Base-by-base conservation (phyloP, 2,797 vertebrate genomes). In the Tympanoctomys barrerae region DNA sequence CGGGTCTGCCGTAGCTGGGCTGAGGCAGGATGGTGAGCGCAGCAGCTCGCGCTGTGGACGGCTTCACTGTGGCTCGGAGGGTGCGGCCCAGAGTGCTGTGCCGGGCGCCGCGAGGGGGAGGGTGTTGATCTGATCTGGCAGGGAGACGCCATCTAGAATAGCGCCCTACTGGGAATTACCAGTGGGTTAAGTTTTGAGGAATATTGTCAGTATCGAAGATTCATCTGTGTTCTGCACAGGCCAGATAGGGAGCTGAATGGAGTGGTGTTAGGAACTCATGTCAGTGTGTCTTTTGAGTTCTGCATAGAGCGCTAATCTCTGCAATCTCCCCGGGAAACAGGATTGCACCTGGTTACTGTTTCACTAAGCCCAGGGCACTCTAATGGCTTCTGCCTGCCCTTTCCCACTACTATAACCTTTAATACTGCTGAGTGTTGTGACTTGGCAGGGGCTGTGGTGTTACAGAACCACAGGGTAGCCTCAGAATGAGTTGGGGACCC, bases 111-210 rank as follows among this genome's bases (percentile, higher is more conserved):
- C 46, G 75, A 33, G 46, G 46, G 26, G 19, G 36, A 16, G 10
- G 39, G 0, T 66, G 21, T 31, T 73, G 57, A 21, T 33, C 62
- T 42, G 57, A 89, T 78, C 49, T 54, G 49, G 33, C 49, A 89
- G 26, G 64, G 66, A 91, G 80, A 59, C 28, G 28, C 73, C 36
- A 39, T 77, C 19, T n/a, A 66, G 71, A 91, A 36, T 42, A 84
- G 64, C 33, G 66, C 42, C 52, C 31, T 62, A 62, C 54, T 54
- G 46, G 52, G 54, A 81, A 73, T 83, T 89, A 39, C 19, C 75
- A 81, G 7, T 59, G n/a, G 52, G 39, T 49, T 52, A 78, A 54
- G 39, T 52, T 80, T 96, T 87, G 91, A 70, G 86, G 91, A 71
- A 66, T 83, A 13, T 28, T 78, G 13, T 70, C 75, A 57, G 31